Evolutionary conservation across 1,140 invertebrate genomes (phyloP), one percentile per base, ranked within the genome.

Genomic region (Coelopa frigida): DNA sequence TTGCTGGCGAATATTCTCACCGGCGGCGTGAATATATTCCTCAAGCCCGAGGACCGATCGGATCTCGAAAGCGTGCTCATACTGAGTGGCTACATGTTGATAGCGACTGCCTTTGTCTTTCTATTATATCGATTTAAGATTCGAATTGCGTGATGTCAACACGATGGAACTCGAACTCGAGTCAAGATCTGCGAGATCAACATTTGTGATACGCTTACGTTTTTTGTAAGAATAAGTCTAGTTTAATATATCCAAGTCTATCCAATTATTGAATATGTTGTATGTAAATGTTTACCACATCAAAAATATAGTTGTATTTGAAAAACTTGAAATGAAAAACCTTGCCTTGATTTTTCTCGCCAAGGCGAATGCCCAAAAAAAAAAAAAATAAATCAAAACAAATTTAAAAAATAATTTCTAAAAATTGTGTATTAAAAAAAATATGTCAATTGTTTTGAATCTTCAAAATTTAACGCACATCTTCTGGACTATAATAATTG

Each of bases 11-110:
- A 66, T 52, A 18, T 66, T 0, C 17, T 59, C 0, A 66, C 62
- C 0, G 62, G 62, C 0, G 12, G 10, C n/a, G 56, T 65, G 1
- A 66, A 66, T 47, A 55, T 66, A 1, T 62, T 58, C 33, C 26
- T 66, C 1, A 14, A 44, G 11, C 56, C 62, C 0, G 51, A 57
- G 3, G 8, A 55, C 27, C 50, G 54, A 8, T 46, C 48, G 0
- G 10, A 50, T 21, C 8, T n/a, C 1, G 39, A 40, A 8, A 59
- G 58, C 4, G 24, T 65, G 10, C 0, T 53, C 2, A 65, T 66
- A 3, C 35, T 66, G 20, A 22, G 52, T 0, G 18, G 32, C 12
- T 66, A 66, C 29, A 57, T 65, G 54, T 46, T 61, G 0, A 3
- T 60, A 32, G 48, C 50, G 20, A 62, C 47, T 6, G 46, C 46